phyloP scores from a whole-genome alignment of 2,113 vertebrate species.

The Arvicanthis niloticus region DNA sequence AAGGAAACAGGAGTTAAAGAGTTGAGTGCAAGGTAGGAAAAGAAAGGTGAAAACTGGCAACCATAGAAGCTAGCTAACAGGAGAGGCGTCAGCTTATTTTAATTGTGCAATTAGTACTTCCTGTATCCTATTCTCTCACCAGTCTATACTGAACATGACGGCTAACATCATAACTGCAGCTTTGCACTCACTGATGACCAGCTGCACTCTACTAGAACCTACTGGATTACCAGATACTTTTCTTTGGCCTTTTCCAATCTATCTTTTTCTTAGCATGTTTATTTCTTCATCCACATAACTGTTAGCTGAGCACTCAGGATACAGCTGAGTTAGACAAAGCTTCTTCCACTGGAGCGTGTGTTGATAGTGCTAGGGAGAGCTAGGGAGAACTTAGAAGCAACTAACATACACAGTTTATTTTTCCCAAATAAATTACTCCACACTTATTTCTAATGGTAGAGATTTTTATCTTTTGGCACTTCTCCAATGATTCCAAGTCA shows the following conservation, averaged over 20 bases:
- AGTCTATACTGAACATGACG: background rate
- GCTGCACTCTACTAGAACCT: background rate
- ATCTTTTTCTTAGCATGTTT: conserved; percentile 19
- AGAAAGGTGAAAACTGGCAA: conserved; percentile 36
- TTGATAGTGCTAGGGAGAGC: background rate
- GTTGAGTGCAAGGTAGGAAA: background rate
- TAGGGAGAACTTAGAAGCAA: background rate
- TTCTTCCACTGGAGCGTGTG: background rate
- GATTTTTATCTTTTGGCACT: conserved; percentile 51
- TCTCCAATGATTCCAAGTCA: conserved; percentile 47
- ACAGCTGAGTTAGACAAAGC: conserved; percentile 23
- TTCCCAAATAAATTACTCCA: conserved; percentile 22
- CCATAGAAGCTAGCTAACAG: background rate
- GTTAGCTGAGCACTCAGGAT: conserved; percentile 28
- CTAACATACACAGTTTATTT: conserved; percentile 1
- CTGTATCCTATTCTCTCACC: background rate
- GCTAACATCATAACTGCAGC: background rate
- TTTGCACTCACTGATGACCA: conserved; percentile 21
- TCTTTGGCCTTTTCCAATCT: conserved; percentile 23
- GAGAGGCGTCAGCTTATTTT: background rate
- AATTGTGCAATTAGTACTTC: background rate
- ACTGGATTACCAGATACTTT: conserved; percentile 19
- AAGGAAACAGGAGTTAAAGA: background rate
- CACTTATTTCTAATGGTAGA: conserved; percentile 43
- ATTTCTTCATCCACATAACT: conserved; percentile 28